These are phyloP conservation scores for Empidonax alnorum DNA, from an alignment of 2,113 vertebrate species.

Conservation along the genomic window DNA sequence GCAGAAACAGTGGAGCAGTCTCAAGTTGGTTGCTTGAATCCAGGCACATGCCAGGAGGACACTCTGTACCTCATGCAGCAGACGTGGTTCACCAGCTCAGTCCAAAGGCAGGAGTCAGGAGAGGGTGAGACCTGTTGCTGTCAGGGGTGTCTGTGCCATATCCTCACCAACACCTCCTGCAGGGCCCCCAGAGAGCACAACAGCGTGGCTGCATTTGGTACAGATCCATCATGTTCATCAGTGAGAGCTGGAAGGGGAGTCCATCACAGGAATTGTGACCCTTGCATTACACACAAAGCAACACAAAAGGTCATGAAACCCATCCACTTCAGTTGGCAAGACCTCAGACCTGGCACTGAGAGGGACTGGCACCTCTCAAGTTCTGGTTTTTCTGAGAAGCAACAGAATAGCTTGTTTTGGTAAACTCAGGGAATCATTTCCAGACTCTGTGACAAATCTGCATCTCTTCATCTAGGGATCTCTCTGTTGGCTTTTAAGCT, in stretches of 20 bases:
- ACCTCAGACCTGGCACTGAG: neutral
- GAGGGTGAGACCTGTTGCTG: neutral
- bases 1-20: neutral
- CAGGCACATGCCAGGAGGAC: neutral
- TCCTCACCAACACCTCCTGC: neutral
- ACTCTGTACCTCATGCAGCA: neutral
- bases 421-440: neutral
- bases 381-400: neutral
- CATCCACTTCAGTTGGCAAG: neutral
- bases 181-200: neutral
- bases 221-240: neutral
- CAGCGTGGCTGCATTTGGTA: neutral
- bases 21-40: neutral
- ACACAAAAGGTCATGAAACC: neutral
- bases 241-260: neutral
- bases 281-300: neutral
- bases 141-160: neutral
- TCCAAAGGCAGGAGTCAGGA: neutral
- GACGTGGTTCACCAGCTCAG: neutral
- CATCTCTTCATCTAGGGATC: neutral
- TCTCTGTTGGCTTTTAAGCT: neutral
- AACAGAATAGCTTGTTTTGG: neutral
- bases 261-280: neutral
- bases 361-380: neutral
- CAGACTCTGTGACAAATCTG: neutral